A percentile compares a stretch with the other conserved stretches of the same genome.
Evolutionary conservation across 2,113 vertebrate species (phyloP).

Genomic region (Alligator sinensis): DNA sequence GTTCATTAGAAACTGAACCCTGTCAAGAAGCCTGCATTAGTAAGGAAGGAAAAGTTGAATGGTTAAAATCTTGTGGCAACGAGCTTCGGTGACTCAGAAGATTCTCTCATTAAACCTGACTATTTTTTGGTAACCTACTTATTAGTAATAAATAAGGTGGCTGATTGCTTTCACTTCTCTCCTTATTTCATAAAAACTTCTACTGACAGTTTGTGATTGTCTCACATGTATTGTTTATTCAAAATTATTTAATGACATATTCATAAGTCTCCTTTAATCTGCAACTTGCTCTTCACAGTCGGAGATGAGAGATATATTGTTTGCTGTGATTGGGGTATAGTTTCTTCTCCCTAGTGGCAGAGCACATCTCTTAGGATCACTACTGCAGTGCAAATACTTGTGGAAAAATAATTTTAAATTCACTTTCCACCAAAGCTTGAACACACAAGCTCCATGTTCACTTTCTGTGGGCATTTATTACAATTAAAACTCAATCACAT

Average conservation of each 20-base stretch:
- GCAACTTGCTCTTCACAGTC: neutral
- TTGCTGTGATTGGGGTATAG: neutral
- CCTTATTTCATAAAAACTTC: neutral
- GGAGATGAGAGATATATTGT: neutral
- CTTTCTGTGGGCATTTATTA: neutral
- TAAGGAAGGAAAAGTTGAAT: neutral
- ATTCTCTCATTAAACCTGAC: constrained; percentile 1
- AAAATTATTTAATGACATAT: constrained; percentile 25
- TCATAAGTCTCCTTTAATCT: constrained; percentile 9
- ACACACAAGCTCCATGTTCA: neutral
- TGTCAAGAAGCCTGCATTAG: neutral
- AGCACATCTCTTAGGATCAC: neutral
- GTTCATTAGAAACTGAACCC: neutral
- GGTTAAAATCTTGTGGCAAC: neutral
- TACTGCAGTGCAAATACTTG: neutral
- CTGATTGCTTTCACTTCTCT: neutral
- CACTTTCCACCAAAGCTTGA: neutral
- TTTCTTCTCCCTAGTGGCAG: neutral
- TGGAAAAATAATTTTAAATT: constrained; percentile 21
- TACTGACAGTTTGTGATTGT: constrained; percentile 10
- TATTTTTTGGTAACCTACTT: neutral
- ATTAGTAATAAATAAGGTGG: neutral
- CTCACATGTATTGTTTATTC: constrained; percentile 17
- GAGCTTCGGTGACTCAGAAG: neutral
- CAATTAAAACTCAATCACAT: neutral